Percentiles rank a stretch among this genome's conserved stretches.
phyloP scores from a whole-genome alignment of 2,888 invertebrate species.

The Cerastoderma edule region DNA sequence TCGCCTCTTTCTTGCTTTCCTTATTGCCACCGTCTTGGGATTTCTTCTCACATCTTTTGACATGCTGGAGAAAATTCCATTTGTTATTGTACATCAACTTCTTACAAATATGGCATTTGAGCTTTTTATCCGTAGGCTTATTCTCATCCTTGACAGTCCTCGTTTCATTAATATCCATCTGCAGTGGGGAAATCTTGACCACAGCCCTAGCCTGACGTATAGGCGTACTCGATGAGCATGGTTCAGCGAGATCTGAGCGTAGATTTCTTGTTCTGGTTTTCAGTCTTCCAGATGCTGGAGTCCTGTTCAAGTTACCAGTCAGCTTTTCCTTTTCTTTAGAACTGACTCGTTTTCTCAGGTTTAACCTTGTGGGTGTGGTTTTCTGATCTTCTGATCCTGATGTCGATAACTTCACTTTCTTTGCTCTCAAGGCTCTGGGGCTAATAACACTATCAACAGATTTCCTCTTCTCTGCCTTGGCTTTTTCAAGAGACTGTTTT shows the following conservation, averaged over 20 bases:
- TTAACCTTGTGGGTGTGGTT: too few species aligned
- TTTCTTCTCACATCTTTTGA: conserved; percentile 22
- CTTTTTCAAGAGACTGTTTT: conserved; percentile 12
- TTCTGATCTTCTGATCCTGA: conserved; percentile 6
- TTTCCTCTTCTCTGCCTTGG: conserved; percentile 21
- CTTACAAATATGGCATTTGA: not conserved
- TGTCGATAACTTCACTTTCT: not conserved
- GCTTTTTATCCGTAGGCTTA: too few species aligned
- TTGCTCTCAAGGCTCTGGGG: not conserved
- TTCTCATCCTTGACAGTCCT: not conserved
- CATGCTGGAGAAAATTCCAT: conserved; percentile 29
- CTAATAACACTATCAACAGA: not conserved
- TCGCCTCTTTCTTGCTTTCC: not conserved
- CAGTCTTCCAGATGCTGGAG: conserved; percentile 19
- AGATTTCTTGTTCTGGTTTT: conserved; percentile 25
- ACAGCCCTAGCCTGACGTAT: conserved; percentile 33
- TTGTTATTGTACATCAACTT: conserved; percentile 1
- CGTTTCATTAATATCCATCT: conserved; percentile 24
- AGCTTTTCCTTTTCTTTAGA: conserved; percentile 14
- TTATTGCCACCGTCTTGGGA: not conserved
- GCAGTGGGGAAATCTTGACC: conserved; percentile 41
- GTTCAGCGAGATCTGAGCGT: conserved; percentile 20
- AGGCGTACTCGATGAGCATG: conserved; percentile 43
- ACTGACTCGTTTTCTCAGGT: not conserved
- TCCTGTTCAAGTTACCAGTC: not conserved